A percentile compares a stretch with the other conserved stretches of the same genome.
Conservation (phyloP, 2,888 invertebrate species). For the Apotomis betuletana region DNA sequence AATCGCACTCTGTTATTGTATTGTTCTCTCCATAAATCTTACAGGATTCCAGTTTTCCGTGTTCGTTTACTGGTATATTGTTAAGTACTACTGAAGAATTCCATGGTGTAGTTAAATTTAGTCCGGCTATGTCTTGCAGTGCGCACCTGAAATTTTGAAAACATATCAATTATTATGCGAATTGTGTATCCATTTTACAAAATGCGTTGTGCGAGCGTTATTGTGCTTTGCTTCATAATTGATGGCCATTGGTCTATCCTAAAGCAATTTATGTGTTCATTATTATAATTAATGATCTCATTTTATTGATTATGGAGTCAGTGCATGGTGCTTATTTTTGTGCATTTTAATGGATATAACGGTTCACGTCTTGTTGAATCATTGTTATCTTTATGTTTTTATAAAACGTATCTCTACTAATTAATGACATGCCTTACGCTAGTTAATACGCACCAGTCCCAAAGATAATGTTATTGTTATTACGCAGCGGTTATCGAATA, state of each 20-base stretch:
- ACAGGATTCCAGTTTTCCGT: constrained; percentile 86
- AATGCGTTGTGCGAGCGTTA: constrained; percentile 19
- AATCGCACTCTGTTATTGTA: constrained; percentile 64
- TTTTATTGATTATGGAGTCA: constrained; percentile 1
- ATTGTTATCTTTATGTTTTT: constrained; percentile 6
- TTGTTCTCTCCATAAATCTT: constrained; percentile 77
- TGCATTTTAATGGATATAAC: constrained; percentile 2
- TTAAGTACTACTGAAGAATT: constrained; percentile 79
- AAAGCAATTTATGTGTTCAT: not conserved
- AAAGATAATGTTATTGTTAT: constrained; percentile 8
- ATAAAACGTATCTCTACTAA: constrained; percentile 5
- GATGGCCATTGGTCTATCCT: not conserved
- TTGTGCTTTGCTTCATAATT: constrained; percentile 9
- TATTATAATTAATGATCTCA: not conserved
- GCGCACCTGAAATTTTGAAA: constrained; percentile 81
- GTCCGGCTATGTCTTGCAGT: constrained; percentile 82
- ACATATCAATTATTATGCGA: constrained; percentile 30
- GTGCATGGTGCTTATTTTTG: constrained; percentile 7
- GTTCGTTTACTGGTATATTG: constrained; percentile 83
- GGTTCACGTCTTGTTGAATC: constrained; percentile 3
- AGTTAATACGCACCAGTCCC: constrained; percentile 13
- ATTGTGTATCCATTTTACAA: not conserved
- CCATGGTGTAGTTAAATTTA: constrained; percentile 78
- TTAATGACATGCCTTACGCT: constrained; percentile 13
- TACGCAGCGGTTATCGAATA: constrained; percentile 1